Evolutionary conservation across 35 echinoderm and acorn worm species (phyloP).

Genomic region (Stichopus chloronotus): DNA sequence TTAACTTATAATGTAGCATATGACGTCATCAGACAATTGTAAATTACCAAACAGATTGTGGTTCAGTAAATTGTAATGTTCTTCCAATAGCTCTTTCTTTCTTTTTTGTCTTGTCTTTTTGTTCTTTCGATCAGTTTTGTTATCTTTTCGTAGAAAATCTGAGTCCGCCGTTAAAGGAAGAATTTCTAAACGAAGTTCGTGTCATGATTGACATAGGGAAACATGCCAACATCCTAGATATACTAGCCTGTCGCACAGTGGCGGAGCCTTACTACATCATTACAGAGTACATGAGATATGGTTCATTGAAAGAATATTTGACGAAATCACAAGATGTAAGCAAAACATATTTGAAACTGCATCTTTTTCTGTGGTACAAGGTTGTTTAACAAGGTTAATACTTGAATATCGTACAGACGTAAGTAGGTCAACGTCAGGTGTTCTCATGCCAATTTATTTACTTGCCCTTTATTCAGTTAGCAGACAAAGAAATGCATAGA

Average conservation of each 20-base stretch:
- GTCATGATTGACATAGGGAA: constrained; percentile 65
- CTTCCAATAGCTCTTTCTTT: background rate
- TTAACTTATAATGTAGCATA: no score
- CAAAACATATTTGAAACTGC: background rate
- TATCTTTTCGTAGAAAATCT: background rate
- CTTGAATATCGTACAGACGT: background rate
- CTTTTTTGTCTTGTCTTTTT: background rate
- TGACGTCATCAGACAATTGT: no score
- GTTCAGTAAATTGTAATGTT: no score
- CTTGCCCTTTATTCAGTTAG: background rate
- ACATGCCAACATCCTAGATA: constrained; percentile 58
- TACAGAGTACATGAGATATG: constrained; percentile 65
- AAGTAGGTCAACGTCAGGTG: background rate
- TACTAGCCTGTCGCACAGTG: constrained; percentile 65
- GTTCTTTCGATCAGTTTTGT: background rate
- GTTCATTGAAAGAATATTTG: constrained; percentile 60
- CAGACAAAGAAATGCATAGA: background rate
- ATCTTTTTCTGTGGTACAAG: background rate
- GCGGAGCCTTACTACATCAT: constrained; percentile 62
- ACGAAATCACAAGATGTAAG: constrained; percentile 55
- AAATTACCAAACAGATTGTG: no score
- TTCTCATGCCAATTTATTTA: background rate
- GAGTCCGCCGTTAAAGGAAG: background rate
- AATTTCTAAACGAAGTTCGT: constrained; percentile 51
- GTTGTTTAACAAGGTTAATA: background rate